These are phyloP conservation scores for Teinopalpus imperialis DNA, from an alignment of 2,888 invertebrate species.

Conservation along the genomic window DNA sequence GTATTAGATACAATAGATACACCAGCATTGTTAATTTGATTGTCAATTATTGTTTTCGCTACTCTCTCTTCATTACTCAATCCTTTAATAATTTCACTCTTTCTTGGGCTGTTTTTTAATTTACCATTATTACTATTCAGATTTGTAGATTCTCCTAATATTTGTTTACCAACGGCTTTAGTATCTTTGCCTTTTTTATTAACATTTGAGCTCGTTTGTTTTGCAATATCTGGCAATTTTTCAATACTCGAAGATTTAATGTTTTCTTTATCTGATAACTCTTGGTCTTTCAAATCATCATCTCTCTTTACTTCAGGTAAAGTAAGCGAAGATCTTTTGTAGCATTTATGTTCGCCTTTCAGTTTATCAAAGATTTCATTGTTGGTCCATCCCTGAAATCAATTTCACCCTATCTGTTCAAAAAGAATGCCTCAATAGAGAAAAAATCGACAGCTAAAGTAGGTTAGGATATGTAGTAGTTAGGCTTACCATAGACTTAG, in stretches of 20 bases:
- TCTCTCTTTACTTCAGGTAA: conserved; percentile 77
- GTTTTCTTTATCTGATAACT: conserved; percentile 48
- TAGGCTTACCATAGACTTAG: conserved; percentile 86
- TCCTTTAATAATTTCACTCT: conserved; percentile 58
- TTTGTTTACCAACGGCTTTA: conserved; percentile 22
- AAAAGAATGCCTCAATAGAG: not conserved
- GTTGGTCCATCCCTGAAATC: conserved; percentile 70
- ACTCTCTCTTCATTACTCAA: conserved; percentile 59
- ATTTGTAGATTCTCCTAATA: conserved; percentile 7
- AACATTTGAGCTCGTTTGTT: conserved; percentile 33
- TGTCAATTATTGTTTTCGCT: conserved; percentile 45
- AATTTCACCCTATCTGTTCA: conserved; percentile 5
- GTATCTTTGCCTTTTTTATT: conserved; percentile 31
- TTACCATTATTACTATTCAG: conserved; percentile 32
- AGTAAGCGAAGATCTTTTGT: conserved; percentile 70
- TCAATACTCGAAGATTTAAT: conserved; percentile 43
- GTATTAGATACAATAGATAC: conserved; percentile 27
- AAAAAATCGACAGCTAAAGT: not conserved
- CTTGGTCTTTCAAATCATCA: conserved; percentile 52
- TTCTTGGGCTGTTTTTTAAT: conserved; percentile 48
- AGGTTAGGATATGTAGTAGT: too few species aligned
- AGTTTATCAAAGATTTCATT: conserved; percentile 66
- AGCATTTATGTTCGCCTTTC: conserved; percentile 49
- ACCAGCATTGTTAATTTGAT: conserved; percentile 40
- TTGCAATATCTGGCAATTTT: conserved; percentile 61